These are phyloP conservation scores for Clinocottus analis DNA, from an alignment of 2,113 vertebrate species.

Conservation along the genomic window DNA sequence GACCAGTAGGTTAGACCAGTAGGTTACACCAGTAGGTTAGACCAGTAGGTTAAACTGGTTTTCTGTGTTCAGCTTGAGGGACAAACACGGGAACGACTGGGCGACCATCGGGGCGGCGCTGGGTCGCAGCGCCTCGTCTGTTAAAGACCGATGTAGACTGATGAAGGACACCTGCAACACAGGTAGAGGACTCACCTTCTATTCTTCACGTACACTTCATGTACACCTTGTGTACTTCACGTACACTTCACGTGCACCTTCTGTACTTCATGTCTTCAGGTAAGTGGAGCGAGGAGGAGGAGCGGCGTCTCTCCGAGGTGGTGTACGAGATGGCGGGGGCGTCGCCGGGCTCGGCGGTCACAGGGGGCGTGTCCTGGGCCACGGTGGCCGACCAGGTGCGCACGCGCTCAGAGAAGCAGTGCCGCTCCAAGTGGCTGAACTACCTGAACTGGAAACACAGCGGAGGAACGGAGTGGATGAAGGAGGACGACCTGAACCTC, in stretches of 20 bases:
- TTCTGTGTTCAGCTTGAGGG: conserved; percentile 85
- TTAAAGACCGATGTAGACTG: conserved; percentile 96
- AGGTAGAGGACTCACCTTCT: conserved; percentile 84
- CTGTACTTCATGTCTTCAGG: too few relatives aligned
- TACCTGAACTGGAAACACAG: conserved; percentile 99
- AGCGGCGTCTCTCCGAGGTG: conserved; percentile 92
- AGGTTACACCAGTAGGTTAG: too few relatives aligned
- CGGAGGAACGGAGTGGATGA: conserved; percentile 98
- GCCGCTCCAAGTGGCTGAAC: conserved; percentile 98
- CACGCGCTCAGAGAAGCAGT: conserved; percentile 98
- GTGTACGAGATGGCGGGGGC: conserved; percentile 97
- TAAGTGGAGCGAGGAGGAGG: conserved; percentile 99
- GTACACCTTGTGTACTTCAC: too few relatives aligned
- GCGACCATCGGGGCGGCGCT: conserved; percentile 96
- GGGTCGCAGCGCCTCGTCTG: conserved; percentile 96
- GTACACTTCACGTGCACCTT: too few relatives aligned
- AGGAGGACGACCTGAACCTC: conserved; percentile 96
- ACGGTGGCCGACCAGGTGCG: conserved; percentile 93
- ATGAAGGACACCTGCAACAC: conserved; percentile 99
- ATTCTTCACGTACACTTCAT: too few relatives aligned
- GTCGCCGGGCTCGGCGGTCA: conserved; percentile 93
- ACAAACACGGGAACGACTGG: conserved; percentile 99
- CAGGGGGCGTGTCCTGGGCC: conserved; percentile 97
- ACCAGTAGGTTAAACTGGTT: too few relatives aligned
- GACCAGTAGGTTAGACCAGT: too few relatives aligned